Evolutionary conservation across 2,797 vertebrate species (phyloP).

Genomic region (Chaunax sp.): DNA sequence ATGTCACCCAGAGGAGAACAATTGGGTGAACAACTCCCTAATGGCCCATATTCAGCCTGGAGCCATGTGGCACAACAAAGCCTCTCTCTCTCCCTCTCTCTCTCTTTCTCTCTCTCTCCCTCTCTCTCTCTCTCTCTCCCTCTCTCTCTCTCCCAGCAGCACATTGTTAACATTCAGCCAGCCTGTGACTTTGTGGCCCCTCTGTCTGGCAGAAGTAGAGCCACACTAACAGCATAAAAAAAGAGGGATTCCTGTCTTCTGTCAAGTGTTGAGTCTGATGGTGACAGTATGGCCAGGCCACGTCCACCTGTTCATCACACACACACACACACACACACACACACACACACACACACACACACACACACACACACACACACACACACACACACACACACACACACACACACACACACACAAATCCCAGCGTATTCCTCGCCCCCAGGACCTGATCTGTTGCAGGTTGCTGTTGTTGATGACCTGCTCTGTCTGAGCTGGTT

Average conservation of each 20-base stretch:
- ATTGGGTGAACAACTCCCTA: conserved; percentile 87
- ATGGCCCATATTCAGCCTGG: conserved; percentile 86
- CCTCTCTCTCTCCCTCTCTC: conserved; percentile 55
- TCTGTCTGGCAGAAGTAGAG: conserved; percentile 79
- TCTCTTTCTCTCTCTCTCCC: conserved; percentile 25
- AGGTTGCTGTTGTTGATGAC: no score
- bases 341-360: no score
- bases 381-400: no score
- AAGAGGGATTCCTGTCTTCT: conserved; percentile 36
- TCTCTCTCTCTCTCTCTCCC: conserved; percentile 34
- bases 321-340: no score
- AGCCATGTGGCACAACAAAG: conserved; percentile 92
- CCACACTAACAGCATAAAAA: conserved; percentile 63
- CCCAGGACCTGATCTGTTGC: no score
- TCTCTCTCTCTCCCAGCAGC: conserved; percentile 73
- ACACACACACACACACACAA: no score
- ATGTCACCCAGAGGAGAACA: conserved; percentile 84
- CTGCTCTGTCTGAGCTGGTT: no score
- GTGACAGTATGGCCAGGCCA: background rate
- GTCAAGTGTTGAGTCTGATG: conserved; percentile 3
- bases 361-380: no score
- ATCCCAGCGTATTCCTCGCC: no score
- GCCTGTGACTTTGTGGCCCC: conserved; percentile 88
- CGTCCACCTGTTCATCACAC: no score
- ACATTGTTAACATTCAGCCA: conserved; percentile 91